Evolutionary conservation across 2,888 invertebrate genomes (phyloP).

Genomic region (Micropterix aruncella): DNA sequence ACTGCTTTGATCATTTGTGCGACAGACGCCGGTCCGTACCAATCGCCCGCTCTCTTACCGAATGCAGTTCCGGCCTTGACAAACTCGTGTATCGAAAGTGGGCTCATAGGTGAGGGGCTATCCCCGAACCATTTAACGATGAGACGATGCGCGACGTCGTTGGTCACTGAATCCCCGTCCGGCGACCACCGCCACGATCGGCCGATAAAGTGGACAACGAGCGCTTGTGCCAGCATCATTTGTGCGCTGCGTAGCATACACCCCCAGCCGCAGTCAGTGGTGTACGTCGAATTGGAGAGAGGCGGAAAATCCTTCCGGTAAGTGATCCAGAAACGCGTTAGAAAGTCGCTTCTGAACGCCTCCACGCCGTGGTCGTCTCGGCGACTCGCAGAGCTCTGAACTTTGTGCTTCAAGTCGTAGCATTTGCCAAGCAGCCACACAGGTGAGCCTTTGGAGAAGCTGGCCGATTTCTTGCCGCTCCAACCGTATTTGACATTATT

Average conservation of each 20-base stretch:
- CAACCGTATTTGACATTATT: slow-evolving; percentile 85
- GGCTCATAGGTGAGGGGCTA: slow-evolving; percentile 61
- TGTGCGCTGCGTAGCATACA: slow-evolving; percentile 79
- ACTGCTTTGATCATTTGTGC: slow-evolving; percentile 75
- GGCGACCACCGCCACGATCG: slow-evolving; percentile 72
- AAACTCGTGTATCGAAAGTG: slow-evolving; percentile 76
- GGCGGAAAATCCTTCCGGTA: slow-evolving; percentile 76
- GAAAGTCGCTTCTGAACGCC: slow-evolving; percentile 72
- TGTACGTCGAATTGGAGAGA: slow-evolving; percentile 66
- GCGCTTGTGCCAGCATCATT: slow-evolving; percentile 82
- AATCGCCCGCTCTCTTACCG: slow-evolving; percentile 80
- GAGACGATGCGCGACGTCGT: slow-evolving; percentile 66
- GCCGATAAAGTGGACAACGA: slow-evolving; percentile 71
- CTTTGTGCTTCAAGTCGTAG: slow-evolving; percentile 60
- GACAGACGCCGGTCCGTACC: slow-evolving; percentile 88
- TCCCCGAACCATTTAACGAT: slow-evolving; percentile 89
- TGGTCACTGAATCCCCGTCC: slow-evolving; percentile 45
- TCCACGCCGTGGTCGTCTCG: slow-evolving; percentile 55
- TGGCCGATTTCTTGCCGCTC: slow-evolving; percentile 64
- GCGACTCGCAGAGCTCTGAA: slow-evolving; percentile 42
- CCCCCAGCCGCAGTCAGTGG: slow-evolving; percentile 91
- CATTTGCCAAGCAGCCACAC: slow-evolving; percentile 76
- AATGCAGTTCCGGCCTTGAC: slow-evolving; percentile 61
- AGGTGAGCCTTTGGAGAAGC: slow-evolving; percentile 72
- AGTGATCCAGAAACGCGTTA: slow-evolving; percentile 76